These are phyloP conservation scores for Xestia c-nigrum DNA, from an alignment of 2,888 invertebrate genomes.

Conservation along the genomic window DNA sequence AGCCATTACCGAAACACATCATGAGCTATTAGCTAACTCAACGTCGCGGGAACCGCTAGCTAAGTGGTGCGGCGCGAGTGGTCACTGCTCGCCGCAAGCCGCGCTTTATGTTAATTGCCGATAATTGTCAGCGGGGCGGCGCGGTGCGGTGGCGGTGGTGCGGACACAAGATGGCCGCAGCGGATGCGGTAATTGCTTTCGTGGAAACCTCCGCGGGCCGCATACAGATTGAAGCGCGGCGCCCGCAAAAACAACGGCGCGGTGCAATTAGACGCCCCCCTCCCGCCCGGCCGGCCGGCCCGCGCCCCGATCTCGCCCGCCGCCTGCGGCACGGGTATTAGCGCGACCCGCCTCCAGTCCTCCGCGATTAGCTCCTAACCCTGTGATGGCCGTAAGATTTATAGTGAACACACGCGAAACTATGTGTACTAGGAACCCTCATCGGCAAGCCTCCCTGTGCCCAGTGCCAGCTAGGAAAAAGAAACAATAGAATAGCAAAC, in stretches of 20 bases:
- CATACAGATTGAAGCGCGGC: constrained; percentile 82
- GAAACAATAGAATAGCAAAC: constrained; percentile 23
- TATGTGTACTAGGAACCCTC: constrained; percentile 37
- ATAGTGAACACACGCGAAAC: constrained; percentile 57
- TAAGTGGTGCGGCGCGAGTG: constrained; percentile 47
- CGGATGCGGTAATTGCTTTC: constrained; percentile 88
- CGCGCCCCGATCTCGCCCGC: constrained; percentile 31
- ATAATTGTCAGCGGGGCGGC: constrained; percentile 77
- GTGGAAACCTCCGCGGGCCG: constrained; percentile 81
- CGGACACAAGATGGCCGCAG: constrained; percentile 85
- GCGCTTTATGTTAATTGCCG: constrained; percentile 80
- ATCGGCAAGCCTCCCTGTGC: not conserved
- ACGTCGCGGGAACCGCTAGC: constrained; percentile 19
- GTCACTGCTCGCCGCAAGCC: constrained; percentile 30
- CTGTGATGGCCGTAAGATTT: constrained; percentile 51
- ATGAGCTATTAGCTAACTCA: constrained; percentile 52
- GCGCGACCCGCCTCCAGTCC: constrained; percentile 59
- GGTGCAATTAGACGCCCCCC: constrained; percentile 77
- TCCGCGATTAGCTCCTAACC: constrained; percentile 62
- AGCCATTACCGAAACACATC: constrained; percentile 50
- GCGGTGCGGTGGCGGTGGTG: constrained; percentile 48
- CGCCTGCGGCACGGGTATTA: constrained; percentile 45
- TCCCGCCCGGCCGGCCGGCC: constrained; percentile 27
- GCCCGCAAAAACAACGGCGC: constrained; percentile 78
- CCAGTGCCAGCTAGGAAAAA: not conserved